phyloP scores from a whole-genome alignment of 1,140 invertebrate species.

The Caerostris darwini region DNA sequence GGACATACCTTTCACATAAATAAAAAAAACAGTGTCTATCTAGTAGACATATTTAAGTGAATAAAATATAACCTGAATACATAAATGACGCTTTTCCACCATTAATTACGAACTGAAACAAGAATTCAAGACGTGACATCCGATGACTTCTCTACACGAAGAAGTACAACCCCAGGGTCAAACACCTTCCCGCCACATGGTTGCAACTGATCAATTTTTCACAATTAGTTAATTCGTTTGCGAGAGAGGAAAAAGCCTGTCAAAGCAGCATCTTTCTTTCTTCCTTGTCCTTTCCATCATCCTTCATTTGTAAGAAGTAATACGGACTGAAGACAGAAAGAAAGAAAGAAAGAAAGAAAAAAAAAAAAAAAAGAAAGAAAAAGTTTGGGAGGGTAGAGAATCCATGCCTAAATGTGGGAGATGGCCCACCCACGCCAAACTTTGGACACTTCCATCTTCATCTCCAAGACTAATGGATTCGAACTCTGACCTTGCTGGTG shows the following conservation, averaged over 20 bases:
- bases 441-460: conserved; percentile 71
- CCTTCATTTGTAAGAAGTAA: conserved; percentile 47
- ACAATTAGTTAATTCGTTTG: conserved; percentile 36
- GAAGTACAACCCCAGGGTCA: neutral
- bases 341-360: neutral
- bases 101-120: no score
- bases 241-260: conserved; percentile 17
- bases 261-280: neutral
- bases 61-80: no score
- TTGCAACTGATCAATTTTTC: conserved; percentile 21
- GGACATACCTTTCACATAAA: no score
- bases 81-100: no score
- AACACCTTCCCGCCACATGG: conserved; percentile 2
- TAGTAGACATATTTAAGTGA: no score
- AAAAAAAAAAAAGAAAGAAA: neutral
- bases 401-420: conserved; percentile 8
- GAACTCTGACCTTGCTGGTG: conserved; percentile 62
- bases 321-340: neutral
- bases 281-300: conserved; percentile 10
- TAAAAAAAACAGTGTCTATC: no score
- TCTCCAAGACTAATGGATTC: conserved; percentile 71
- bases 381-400: neutral
- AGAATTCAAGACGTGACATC: no score
- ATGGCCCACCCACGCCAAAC: conserved; percentile 69
- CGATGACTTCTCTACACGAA: neutral